Percentiles rank a stretch among this genome's conserved stretches.
phyloP scores from a whole-genome alignment of 2,113 vertebrate species.

The Pseudorasbora parva region DNA sequence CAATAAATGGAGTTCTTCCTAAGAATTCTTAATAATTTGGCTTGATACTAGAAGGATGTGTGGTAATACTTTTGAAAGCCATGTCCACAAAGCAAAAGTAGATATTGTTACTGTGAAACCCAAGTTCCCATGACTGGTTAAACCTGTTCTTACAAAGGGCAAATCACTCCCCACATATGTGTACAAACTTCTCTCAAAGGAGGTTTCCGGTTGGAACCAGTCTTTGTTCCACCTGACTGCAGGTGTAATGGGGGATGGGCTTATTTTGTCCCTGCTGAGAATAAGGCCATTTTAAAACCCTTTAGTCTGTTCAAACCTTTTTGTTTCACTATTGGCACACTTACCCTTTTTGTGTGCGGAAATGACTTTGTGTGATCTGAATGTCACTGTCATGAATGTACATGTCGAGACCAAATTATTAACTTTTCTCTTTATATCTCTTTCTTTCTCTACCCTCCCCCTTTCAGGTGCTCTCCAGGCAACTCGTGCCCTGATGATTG shows the following conservation, averaged over 20 bases:
- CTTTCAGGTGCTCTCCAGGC: slow-evolving; percentile 81
- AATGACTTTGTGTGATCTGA: no score
- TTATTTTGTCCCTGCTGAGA: background rate
- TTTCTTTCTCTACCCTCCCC: background rate
- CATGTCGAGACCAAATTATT: background rate
- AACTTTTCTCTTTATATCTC: background rate
- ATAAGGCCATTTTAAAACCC: background rate
- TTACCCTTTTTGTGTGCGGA: background rate
- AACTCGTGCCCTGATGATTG: slow-evolving; percentile 87
- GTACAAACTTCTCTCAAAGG: slow-evolving; percentile 25
- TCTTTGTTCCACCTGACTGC: slow-evolving; percentile 62
- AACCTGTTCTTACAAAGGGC: slow-evolving; percentile 70
- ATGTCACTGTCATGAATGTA: background rate
- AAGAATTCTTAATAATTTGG: background rate
- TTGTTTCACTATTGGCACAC: background rate
- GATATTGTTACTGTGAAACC: slow-evolving; percentile 54
- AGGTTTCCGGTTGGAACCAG: slow-evolving; percentile 66
- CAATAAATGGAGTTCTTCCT: background rate
- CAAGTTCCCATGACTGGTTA: slow-evolving; percentile 66
- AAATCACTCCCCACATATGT: slow-evolving; percentile 33
- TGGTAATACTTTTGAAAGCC: background rate
- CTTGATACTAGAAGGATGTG: background rate
- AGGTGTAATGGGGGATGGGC: slow-evolving; percentile 61
- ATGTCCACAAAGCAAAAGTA: background rate
- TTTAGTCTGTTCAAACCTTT: background rate